Evolutionary conservation across 2,113 vertebrate genomes (phyloP).

Genomic region (Tursiops truncatus): DNA sequence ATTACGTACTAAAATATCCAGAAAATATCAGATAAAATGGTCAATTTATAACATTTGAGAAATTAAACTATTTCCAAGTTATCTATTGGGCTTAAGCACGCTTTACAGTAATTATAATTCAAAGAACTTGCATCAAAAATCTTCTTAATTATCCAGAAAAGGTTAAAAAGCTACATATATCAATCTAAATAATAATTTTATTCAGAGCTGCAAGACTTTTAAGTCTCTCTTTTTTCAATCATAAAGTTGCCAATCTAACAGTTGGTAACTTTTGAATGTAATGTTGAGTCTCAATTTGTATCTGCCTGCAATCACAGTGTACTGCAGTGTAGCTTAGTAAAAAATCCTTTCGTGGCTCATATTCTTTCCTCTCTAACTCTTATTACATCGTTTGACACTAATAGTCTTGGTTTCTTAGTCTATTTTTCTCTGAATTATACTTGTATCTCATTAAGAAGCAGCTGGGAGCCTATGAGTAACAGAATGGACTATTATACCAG

Average conservation of each 20-base stretch:
- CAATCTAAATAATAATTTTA: not conserved
- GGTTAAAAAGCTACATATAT: not conserved
- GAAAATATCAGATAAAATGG: not conserved
- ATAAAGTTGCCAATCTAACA: conserved; percentile 44
- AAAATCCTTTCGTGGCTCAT: conserved; percentile 26
- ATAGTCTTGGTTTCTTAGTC: not conserved
- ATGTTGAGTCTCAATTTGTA: not conserved
- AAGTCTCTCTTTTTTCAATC: not conserved
- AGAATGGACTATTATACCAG: conserved; percentile 33
- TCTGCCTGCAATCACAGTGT: not conserved
- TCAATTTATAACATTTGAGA: not conserved
- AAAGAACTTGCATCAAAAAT: not conserved
- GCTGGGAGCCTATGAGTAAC: conserved; percentile 45
- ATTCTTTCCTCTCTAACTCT: conserved; percentile 36
- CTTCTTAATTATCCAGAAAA: conserved; percentile 12
- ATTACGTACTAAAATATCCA: not conserved
- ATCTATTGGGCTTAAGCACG: not conserved
- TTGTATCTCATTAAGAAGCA: conserved; percentile 65
- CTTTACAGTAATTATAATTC: not conserved
- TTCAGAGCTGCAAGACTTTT: not conserved
- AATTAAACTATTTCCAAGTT: not conserved
- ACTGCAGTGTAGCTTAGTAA: not conserved
- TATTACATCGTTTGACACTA: not conserved
- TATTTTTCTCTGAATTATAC: conserved; percentile 62
- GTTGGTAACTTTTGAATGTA: conserved; percentile 30